Conservation (phyloP, 1,140 invertebrate species). For the Conus ventricosus region DNA sequence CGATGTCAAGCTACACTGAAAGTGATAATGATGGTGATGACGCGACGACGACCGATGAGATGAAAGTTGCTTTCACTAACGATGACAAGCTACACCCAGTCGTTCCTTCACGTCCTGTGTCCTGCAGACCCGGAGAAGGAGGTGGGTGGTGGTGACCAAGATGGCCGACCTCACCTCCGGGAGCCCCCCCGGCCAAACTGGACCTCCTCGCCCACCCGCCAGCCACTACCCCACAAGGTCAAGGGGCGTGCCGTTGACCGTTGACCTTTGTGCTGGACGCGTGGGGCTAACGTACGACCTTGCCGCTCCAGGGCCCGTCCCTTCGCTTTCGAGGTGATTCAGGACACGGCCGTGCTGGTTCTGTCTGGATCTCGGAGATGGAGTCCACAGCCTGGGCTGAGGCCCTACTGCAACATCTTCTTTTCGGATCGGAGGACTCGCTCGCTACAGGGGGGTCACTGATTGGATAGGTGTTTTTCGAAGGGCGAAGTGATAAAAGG, state of each 20-base stretch:
- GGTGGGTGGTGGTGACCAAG: constrained; percentile 60
- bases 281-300: constrained; percentile 48
- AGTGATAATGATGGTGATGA: too few species aligned
- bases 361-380: constrained; percentile 48
- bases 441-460: neutral
- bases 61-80: neutral
- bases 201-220: constrained; percentile 48
- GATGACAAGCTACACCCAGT: neutral
- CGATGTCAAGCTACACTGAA: too few species aligned
- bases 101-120: neutral
- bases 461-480: too few species aligned
- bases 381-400: constrained; percentile 57
- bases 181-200: constrained; percentile 46
- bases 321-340: constrained; percentile 54
- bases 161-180: constrained; percentile 55
- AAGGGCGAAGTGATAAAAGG: too few species aligned
- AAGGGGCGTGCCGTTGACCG: constrained; percentile 38
- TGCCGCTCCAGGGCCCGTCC: constrained; percentile 56
- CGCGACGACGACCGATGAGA: too few species aligned
- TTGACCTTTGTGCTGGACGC: constrained; percentile 57
- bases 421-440: constrained; percentile 4
- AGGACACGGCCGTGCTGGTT: constrained; percentile 51
- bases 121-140: constrained; percentile 56
- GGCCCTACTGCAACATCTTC: constrained; percentile 54
- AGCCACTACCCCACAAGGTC: neutral